Evolutionary conservation across 2,888 invertebrate species (phyloP).

Genomic region (Hanleya hanleyi): DNA sequence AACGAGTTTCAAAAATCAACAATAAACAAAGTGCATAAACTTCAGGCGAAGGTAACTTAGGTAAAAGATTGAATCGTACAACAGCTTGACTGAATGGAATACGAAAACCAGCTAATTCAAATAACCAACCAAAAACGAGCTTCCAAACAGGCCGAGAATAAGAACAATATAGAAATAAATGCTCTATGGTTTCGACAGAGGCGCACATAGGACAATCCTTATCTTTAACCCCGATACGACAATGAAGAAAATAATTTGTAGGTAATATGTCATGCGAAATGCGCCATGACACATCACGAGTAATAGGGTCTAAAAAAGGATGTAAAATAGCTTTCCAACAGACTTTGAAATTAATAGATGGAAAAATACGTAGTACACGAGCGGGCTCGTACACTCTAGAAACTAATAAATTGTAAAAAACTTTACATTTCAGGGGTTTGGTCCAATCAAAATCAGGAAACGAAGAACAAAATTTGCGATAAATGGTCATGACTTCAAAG

Average conservation of each 20-base stretch:
- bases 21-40: not conserved
- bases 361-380: not conserved
- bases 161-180: not conserved
- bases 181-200: not conserved
- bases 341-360: not conserved
- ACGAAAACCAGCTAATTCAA: not conserved
- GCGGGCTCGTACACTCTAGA: not conserved
- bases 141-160: not conserved
- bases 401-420: not conserved
- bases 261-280: not conserved
- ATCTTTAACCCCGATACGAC: no score
- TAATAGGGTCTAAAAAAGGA: not conserved
- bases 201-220: no score
- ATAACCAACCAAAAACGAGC: not conserved
- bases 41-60: not conserved
- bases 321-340: not conserved
- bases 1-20: not conserved
- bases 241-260: not conserved
- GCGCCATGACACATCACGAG: not conserved
- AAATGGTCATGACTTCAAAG: not conserved
- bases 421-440: not conserved
- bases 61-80: not conserved
- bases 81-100: not conserved
- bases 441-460: slow-evolving; percentile 1
- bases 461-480: not conserved